phyloP scores from a whole-genome alignment of 2,113 vertebrate genomes.

The Oreocharis arfaki region DNA sequence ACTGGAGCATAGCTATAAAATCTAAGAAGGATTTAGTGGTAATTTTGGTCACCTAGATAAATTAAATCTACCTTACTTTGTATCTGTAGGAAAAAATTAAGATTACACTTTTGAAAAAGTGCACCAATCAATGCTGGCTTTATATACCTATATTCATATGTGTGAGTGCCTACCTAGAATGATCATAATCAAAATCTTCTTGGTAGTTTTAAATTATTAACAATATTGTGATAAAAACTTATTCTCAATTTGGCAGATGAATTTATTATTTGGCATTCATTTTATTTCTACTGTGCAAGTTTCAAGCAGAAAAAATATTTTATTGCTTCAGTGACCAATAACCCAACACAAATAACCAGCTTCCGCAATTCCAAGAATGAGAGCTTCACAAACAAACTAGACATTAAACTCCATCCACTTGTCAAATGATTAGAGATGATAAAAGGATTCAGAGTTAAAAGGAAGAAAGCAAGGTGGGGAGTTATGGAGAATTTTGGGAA shows the following conservation, averaged over 20 bases:
- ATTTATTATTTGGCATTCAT: not conserved
- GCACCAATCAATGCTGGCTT: fast-evolving
- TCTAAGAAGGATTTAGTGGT: not conserved
- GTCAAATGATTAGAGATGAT: not conserved
- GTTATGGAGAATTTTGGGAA: not conserved
- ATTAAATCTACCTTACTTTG: not conserved
- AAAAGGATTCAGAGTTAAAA: not conserved
- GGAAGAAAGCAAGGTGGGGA: not conserved
- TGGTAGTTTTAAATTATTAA: not conserved
- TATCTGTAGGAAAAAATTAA: not conserved
- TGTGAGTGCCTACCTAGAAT: not conserved
- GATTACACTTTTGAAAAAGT: not conserved
- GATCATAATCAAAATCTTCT: not conserved
- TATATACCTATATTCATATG: not conserved
- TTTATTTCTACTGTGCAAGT: not conserved
- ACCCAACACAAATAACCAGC: not conserved
- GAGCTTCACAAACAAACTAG: not conserved
- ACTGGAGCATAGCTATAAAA: not conserved
- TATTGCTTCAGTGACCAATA: not conserved
- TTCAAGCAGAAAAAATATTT: not conserved
- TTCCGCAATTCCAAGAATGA: not conserved
- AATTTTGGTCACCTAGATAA: not conserved
- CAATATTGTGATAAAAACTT: not conserved
- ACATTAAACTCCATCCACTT: not conserved
- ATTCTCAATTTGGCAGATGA: not conserved